Conservation (phyloP, 2,888 invertebrate species). For the Octodonta nipae region DNA sequence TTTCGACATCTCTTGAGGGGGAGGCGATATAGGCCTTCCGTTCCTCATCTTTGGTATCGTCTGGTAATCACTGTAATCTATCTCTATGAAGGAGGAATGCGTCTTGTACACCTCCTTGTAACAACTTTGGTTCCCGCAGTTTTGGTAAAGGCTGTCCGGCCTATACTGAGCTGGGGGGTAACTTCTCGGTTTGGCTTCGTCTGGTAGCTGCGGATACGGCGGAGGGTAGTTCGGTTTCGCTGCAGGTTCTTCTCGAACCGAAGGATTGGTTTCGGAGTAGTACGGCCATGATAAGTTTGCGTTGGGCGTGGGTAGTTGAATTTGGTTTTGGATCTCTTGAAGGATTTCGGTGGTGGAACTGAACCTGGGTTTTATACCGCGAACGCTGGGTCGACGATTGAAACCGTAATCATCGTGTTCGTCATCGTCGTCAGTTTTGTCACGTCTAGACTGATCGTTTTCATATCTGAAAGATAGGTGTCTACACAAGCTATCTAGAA, state of each 20-base stretch:
- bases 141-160: constrained; percentile 33
- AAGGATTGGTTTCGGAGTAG: constrained; percentile 46
- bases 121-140: constrained; percentile 35
- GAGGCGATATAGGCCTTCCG: constrained; percentile 54
- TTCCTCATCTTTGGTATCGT: constrained; percentile 32
- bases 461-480: constrained; percentile 9
- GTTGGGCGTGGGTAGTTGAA: constrained; percentile 39
- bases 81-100: constrained; percentile 17
- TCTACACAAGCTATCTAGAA: too few species aligned
- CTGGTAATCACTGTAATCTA: constrained; percentile 29
- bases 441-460: constrained; percentile 6
- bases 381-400: constrained; percentile 74
- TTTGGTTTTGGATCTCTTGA: constrained; percentile 65
- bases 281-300: constrained; percentile 51
- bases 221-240: constrained; percentile 25
- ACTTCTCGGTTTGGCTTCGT: constrained; percentile 21
- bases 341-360: constrained; percentile 68
- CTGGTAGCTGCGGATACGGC: constrained; percentile 18
- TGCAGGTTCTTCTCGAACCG: constrained; percentile 23
- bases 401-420: constrained; percentile 85
- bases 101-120: constrained; percentile 19
- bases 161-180: constrained; percentile 18
- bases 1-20: constrained; percentile 45
- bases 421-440: constrained; percentile 49
- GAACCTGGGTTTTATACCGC: constrained; percentile 78